These are phyloP conservation scores for Synergus umbraculus DNA, from an alignment of 2,888 invertebrate genomes.

Conservation along the genomic window DNA sequence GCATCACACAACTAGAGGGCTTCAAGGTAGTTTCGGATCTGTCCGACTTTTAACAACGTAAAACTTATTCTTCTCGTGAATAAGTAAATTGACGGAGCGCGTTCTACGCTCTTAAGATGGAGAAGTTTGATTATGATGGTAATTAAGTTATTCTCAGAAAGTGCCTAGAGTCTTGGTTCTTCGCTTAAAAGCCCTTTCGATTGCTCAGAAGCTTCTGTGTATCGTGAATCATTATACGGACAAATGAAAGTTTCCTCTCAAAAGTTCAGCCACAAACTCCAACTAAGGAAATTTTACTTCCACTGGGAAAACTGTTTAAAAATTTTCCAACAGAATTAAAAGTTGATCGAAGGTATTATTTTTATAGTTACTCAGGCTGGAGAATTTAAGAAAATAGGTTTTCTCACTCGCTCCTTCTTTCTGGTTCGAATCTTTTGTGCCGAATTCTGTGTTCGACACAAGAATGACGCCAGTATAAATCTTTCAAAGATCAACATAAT, in stretches of 20 bases:
- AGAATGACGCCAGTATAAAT: background rate
- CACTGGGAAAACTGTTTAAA: background rate
- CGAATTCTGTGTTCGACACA: background rate
- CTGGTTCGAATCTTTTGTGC: too few relatives aligned
- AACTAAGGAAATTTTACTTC: slow-evolving; percentile 2
- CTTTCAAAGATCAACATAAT: background rate
- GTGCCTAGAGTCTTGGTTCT: slow-evolving; percentile 33
- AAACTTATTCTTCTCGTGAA: slow-evolving; percentile 33
- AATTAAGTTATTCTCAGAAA: slow-evolving; percentile 27
- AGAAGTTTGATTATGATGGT: slow-evolving; percentile 37
- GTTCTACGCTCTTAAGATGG: slow-evolving; percentile 9
- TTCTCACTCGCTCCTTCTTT: too few relatives aligned
- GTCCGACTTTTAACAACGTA: background rate
- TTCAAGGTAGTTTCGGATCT: background rate
- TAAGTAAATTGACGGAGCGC: slow-evolving; percentile 21
- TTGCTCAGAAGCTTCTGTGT: slow-evolving; percentile 23
- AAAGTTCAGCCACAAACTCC: background rate
- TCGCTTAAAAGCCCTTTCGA: slow-evolving; percentile 37
- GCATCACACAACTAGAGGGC: background rate
- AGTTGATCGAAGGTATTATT: background rate
- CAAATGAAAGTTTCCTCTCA: slow-evolving; percentile 29
- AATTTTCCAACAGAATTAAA: slow-evolving; percentile 3
- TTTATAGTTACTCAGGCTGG: background rate
- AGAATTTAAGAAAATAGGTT: background rate
- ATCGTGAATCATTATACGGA: slow-evolving; percentile 19